Evolutionary conservation across 2,888 invertebrate genomes (phyloP), one percentile per base, ranked within the genome.

Genomic region (Synergus laeviventris): DNA sequence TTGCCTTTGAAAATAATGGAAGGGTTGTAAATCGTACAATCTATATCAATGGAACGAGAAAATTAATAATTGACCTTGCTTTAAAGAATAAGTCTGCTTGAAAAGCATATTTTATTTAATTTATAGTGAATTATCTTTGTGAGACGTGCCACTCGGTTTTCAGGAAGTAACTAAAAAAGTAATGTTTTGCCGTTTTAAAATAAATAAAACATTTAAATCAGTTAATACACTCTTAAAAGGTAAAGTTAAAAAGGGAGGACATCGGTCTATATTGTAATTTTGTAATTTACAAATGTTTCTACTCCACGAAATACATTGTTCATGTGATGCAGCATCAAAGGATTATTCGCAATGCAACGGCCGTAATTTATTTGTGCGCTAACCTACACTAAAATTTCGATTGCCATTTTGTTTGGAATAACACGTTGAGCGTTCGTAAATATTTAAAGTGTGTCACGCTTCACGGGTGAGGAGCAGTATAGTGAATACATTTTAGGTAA

Each of bases 391-490:
- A 84, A 86, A 86, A 86, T 85, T 85, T 81, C 83, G 79, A 80
- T 84, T 82, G 85, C 82, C 82, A 86, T 85, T 86, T 82, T 79
- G 80, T 74, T 78, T 60, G 78, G 76, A 76, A 61, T 78, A 76
- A 83, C 83, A 81, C 82, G 74, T 74, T 62, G 79, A 82, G 76
- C 85, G 81, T 84, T 79, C 73, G 80, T 81, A 81, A 82, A 84
- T 85, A 86, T 86, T 86, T 84, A 85, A 86, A 86, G 84, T 81
- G 77, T 75, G 79, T 81, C 60, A 78, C 74, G 75, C 79, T 81
- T 77, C 83, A 16, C 18, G 74, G 78, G 76, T 66, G 54, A 75
- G 77, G 81, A 82, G 81, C 81, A 84, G 81, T 80, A n/a, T n/a
- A 84, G 82, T 81, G 78, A 83, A 86, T 80, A 81, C 79, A 82